Evolutionary conservation across 2,797 vertebrate species (phyloP), one percentile per base, ranked within the genome.

Genomic region (Delichon dasypus): DNA sequence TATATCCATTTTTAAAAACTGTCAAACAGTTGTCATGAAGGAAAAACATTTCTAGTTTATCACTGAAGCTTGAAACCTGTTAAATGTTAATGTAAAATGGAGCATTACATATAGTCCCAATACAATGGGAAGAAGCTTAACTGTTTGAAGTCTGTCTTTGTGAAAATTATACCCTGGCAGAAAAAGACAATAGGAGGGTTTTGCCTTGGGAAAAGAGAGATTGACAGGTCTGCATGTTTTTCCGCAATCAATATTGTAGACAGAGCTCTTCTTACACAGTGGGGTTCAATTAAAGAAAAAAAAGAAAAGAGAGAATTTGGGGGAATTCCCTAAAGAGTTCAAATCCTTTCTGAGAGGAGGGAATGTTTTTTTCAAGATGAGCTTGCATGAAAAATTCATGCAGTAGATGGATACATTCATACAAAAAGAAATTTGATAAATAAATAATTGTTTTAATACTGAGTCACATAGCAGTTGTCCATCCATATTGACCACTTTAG

Each of bases 251-350:
- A 96, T 97, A 97, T 96, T 96, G 93, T 96, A 96, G 96, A 97
- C 88, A 6, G 95, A 97, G 96, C 94, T 85, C 85, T 93, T 95
- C 95, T 75, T 94, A 97, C 91, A 83, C 3, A 10, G 89, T 65
- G 85, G 92, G 80, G 93, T 89, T 96, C 96, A 96, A 96, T 97
- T 97, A 96, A 96, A 92, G 94, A 94, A 92, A 95, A 96, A 96
- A 96, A 91, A n/a, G n/a, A n/a, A n/a, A n/a, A n/a, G n/a, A n/a
- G 16, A 96, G 96, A 97, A 97, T 97, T 97, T 97, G 96, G 97
- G 96, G 89, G 93, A 97, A 97, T 96, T 97, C 96, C 89, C 97
- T 54, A n/a, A 96, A 95, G 95, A 95, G 73, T 90, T 95, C 64
- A 97, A 97, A 97, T 97, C 97, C 95, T 96, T 97, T 95, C 95